Percentiles rank a stretch among this genome's conserved stretches.
phyloP scores from a whole-genome alignment of 1,140 invertebrate genomes.

The Battus philenor region DNA sequence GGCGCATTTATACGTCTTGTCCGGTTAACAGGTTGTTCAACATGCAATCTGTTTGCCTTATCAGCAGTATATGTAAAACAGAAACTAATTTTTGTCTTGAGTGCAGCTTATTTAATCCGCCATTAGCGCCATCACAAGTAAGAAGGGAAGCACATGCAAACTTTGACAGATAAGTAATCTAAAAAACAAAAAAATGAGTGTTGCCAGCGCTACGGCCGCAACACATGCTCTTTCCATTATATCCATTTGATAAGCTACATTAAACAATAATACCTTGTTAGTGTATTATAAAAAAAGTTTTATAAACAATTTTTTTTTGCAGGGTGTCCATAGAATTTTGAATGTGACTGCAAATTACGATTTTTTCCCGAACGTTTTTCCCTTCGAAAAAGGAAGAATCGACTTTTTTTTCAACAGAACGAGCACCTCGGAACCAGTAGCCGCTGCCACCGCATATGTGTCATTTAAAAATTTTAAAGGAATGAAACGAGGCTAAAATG shows the following conservation, averaged over 20 bases:
- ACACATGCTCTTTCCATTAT: slow-evolving; percentile 21
- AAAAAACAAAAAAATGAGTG: too few species aligned
- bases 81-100: too few species aligned
- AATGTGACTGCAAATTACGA: slow-evolving; percentile 29
- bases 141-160: too few species aligned
- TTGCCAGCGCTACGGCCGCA: slow-evolving; percentile 24
- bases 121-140: too few species aligned
- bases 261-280: too few species aligned
- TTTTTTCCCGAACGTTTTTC: slow-evolving; percentile 30
- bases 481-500: slow-evolving; percentile 2
- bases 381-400: slow-evolving; percentile 29
- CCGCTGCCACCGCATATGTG: neutral
- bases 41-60: too few species aligned
- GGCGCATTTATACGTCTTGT: slow-evolving; percentile 12
- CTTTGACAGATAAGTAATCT: too few species aligned
- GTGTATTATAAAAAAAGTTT: too few species aligned
- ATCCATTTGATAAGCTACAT: too few species aligned
- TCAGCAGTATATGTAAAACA: too few species aligned
- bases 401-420: slow-evolving; percentile 13
- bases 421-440: neutral
- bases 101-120: too few species aligned
- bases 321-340: slow-evolving; percentile 22
- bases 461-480: slow-evolving; percentile 10
- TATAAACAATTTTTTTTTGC: slow-evolving; percentile 12
- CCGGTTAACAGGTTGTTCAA: slow-evolving; percentile 12